Evolutionary conservation across 1,140 invertebrate species (phyloP).

Genomic region (Megalopta genalis): DNA sequence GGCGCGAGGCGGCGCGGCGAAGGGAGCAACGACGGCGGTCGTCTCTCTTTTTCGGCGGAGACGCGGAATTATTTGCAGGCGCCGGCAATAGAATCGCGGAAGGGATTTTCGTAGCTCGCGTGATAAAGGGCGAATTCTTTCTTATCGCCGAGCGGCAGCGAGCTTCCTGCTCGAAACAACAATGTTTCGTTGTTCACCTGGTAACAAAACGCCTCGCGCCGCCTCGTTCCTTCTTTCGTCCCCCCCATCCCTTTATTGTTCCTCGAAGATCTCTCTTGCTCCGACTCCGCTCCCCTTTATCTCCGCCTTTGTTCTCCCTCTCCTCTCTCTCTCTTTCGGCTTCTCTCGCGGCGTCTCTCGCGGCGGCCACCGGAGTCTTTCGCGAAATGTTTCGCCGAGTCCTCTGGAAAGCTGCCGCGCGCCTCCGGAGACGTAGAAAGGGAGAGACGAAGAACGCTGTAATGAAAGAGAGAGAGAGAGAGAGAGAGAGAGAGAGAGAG

Average conservation of each 20-base stretch:
- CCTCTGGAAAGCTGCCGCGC: slow-evolving; percentile 46
- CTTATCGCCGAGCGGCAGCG: slow-evolving; percentile 56
- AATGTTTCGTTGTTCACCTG: slow-evolving; percentile 50
- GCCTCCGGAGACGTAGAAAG: slow-evolving; percentile 36
- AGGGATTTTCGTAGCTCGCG: slow-evolving; percentile 19
- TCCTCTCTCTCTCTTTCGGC: slow-evolving; percentile 27
- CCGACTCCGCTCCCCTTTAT: not conserved
- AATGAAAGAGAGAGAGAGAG: slow-evolving; percentile 8
- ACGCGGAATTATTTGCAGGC: slow-evolving; percentile 35
- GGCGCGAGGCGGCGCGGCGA: too few relatives aligned
- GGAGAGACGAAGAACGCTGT: too few relatives aligned
- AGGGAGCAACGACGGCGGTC: not conserved
- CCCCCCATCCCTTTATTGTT: not conserved
- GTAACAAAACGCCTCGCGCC: slow-evolving; percentile 39
- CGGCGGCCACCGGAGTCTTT: slow-evolving; percentile 6
- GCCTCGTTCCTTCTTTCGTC: not conserved
- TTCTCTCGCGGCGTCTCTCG: slow-evolving; percentile 3
- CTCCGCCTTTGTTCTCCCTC: slow-evolving; percentile 1
- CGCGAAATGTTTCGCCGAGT: slow-evolving; percentile 37
- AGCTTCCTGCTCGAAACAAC: slow-evolving; percentile 40
- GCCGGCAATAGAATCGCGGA: slow-evolving; percentile 22
- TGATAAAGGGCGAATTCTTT: slow-evolving; percentile 59
- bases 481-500: too few relatives aligned
- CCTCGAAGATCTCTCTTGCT: not conserved
- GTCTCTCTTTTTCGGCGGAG: not conserved